A percentile compares a stretch with the other conserved stretches of the same genome.
Conservation (phyloP, 2,888 invertebrate genomes). For the Dexiosoma caninum region DNA sequence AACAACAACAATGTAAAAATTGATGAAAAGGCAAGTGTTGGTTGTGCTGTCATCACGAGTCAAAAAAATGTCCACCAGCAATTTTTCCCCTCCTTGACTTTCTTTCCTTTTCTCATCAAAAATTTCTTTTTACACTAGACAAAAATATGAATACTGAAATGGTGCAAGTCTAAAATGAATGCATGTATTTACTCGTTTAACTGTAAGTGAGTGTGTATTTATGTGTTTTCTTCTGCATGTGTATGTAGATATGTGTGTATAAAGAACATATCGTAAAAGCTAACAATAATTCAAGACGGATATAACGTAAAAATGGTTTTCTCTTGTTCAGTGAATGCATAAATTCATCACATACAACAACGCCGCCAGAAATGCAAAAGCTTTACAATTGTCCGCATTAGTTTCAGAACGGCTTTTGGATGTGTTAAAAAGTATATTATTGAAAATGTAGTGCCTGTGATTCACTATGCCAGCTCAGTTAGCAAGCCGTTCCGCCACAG, state of each 20-base stretch:
- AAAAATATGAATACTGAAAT: constrained; percentile 21
- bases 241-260: not conserved
- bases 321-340: constrained; percentile 21
- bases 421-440: constrained; percentile 28
- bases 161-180: not conserved
- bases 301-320: constrained; percentile 15
- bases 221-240: not conserved
- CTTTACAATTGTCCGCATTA: constrained; percentile 43
- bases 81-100: constrained; percentile 9
- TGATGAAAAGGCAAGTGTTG: constrained; percentile 59
- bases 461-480: constrained; percentile 8
- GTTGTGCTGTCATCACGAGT: constrained; percentile 52
- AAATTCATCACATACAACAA: constrained; percentile 46
- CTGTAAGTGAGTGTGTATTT: not conserved
- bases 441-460: not conserved
- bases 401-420: too few species aligned
- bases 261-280: constrained; percentile 22
- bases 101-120: not conserved
- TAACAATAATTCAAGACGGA: constrained; percentile 40
- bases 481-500: constrained; percentile 30
- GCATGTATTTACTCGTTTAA: too few species aligned
- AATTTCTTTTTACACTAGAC: not conserved
- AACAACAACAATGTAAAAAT: too few species aligned
- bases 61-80: constrained; percentile 59
- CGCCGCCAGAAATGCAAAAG: constrained; percentile 7